phyloP scores from a whole-genome alignment of 1,140 invertebrate genomes.

The Pissodes strobi region DNA sequence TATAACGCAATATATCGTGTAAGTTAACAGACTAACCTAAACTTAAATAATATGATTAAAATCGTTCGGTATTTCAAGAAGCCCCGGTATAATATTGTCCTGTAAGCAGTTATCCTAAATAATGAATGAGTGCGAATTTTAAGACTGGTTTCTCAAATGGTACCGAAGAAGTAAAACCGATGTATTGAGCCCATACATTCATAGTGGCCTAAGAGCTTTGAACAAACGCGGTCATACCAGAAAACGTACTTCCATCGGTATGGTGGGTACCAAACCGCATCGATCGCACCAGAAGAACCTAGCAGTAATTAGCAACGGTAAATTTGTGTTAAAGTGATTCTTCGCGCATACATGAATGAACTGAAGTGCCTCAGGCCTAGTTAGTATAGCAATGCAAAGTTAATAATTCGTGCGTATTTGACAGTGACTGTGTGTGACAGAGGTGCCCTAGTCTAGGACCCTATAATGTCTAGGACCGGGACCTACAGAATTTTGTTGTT shows the following conservation, averaged over 20 bases:
- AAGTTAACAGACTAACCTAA: no score
- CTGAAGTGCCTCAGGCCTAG: slow-evolving; percentile 32
- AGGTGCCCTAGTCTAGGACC: slow-evolving; percentile 31
- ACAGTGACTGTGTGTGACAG: slow-evolving; percentile 38
- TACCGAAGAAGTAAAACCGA: slow-evolving; percentile 23
- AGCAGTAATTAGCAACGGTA: slow-evolving; percentile 47
- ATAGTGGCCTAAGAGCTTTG: slow-evolving; percentile 30
- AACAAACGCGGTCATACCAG: slow-evolving; percentile 32
- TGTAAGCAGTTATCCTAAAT: no score
- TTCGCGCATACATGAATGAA: slow-evolving; percentile 39
- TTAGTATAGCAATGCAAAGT: slow-evolving; percentile 43
- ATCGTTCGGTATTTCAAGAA: no score
- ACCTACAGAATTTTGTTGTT: slow-evolving; percentile 36
- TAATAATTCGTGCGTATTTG: slow-evolving; percentile 41
- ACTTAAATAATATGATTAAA: no score
- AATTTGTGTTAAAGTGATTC: slow-evolving; percentile 48
- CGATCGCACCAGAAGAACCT: slow-evolving; percentile 31
- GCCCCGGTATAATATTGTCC: no score
- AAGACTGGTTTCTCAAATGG: slow-evolving; percentile 28
- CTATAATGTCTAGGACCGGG: slow-evolving; percentile 43
- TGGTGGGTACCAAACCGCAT: slow-evolving; percentile 32
- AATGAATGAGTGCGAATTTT: slow-evolving; percentile 29
- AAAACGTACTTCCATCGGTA: slow-evolving; percentile 30
- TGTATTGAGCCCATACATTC: slow-evolving; percentile 17
- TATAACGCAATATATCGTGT: no score